Conservation (phyloP, 1,140 invertebrate species). For the Aphidius ervi region DNA sequence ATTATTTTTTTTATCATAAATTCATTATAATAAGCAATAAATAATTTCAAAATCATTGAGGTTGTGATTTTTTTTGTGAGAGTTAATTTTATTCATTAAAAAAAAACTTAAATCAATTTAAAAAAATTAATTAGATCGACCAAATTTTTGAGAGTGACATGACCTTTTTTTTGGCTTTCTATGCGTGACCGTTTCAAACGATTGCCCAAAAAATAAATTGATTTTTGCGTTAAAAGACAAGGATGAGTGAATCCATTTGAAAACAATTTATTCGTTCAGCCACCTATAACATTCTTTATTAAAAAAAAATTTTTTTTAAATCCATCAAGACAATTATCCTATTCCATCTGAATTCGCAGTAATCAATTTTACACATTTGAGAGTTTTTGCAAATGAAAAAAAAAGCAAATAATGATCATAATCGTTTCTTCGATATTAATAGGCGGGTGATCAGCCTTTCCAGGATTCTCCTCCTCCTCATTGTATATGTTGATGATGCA, state of each 20-base stretch:
- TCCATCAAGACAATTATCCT: not conserved
- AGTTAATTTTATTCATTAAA: not conserved
- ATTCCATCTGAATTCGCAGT: too few relatives aligned
- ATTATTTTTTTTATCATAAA: not conserved
- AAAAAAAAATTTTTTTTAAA: not conserved
- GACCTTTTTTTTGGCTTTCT: slow-evolving; percentile 19
- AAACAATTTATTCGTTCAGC: slow-evolving; percentile 29
- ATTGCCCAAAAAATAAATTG: slow-evolving; percentile 23
- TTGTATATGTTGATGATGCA: not conserved
- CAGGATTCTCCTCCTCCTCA: too few relatives aligned
- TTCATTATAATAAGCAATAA: too few relatives aligned
- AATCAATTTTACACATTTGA: too few relatives aligned
- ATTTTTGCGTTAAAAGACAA: slow-evolving; percentile 32
- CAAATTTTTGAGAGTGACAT: too few relatives aligned
- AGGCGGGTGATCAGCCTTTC: too few relatives aligned
- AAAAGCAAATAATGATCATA: too few relatives aligned
- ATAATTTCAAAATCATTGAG: not conserved
- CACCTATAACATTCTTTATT: too few relatives aligned
- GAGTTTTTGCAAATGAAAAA: too few relatives aligned
- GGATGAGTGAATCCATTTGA: slow-evolving; percentile 35
- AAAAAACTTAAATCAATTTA: not conserved
- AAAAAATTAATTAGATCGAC: not conserved
- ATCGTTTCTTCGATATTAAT: too few relatives aligned
- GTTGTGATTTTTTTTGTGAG: not conserved
- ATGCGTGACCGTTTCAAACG: slow-evolving; percentile 24